These are phyloP conservation scores for Anableps anableps DNA, from an alignment of 2,797 vertebrate genomes.

Conservation along the genomic window DNA sequence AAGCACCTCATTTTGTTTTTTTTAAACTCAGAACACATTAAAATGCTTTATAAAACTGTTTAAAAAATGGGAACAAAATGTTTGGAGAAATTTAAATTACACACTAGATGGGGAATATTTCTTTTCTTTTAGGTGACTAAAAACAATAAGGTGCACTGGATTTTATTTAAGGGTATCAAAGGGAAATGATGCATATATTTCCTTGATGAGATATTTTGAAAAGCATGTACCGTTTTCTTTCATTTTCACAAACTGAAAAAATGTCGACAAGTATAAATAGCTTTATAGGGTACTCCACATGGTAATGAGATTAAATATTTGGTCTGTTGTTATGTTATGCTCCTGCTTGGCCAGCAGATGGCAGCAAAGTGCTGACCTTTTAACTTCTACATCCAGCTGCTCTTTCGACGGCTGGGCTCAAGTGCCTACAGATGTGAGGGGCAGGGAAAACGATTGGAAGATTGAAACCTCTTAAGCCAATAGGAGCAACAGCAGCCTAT, in stretches of 20 bases:
- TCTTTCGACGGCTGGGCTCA: neutral
- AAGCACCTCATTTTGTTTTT: conserved; percentile 1
- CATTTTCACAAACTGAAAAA: neutral
- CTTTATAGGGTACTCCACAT: too few species aligned
- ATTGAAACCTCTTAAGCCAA: conserved; percentile 61
- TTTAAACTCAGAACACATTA: neutral
- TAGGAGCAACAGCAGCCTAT: neutral
- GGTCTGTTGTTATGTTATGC: neutral
- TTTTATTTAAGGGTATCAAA: neutral
- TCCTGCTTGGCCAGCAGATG: conserved; percentile 39
- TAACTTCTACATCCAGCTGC: neutral
- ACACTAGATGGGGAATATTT: neutral
- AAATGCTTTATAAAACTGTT: neutral
- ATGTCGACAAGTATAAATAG: neutral
- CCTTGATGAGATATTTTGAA: neutral
- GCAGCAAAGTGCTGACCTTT: conserved; percentile 28
- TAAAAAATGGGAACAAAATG: neutral
- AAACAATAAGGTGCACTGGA: neutral
- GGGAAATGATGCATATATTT: neutral
- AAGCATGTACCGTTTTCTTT: neutral
- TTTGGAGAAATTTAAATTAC: neutral
- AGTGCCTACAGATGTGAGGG: conserved; percentile 68
- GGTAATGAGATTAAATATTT: neutral
- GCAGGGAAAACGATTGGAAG: conserved; percentile 7
- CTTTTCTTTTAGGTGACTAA: neutral